A percentile compares a stretch with the other conserved stretches of the same genome.
phyloP scores from a whole-genome alignment of 2,113 vertebrate species.

The Poeciliopsis occidentalis region DNA sequence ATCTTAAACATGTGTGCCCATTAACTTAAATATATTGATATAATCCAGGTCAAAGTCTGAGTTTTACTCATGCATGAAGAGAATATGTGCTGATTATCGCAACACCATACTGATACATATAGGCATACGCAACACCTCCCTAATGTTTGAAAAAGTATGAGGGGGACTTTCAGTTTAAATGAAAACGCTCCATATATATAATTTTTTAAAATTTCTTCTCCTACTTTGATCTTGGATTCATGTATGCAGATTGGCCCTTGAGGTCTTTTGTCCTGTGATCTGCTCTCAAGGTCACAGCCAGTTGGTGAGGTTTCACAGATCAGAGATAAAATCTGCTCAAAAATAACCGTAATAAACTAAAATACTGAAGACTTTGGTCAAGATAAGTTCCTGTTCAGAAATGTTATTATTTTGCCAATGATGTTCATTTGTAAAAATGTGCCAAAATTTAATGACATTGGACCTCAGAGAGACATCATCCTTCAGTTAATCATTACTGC shows the following conservation, averaged over 20 bases:
- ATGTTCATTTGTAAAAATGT: not conserved
- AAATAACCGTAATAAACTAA: no score
- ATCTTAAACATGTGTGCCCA: no score
- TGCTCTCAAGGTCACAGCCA: constrained; percentile 1
- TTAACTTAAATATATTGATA: no score
- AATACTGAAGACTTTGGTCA: no score
- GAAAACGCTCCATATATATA: constrained; percentile 12
- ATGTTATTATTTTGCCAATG: not conserved
- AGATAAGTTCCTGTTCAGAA: no score
- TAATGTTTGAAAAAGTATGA: not conserved
- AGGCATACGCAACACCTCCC: not conserved
- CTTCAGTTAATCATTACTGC: not conserved
- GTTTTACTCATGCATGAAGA: no score
- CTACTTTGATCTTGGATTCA: constrained; percentile 43
- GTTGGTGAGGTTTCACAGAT: constrained; percentile 8
- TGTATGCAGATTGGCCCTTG: constrained; percentile 15
- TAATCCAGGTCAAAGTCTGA: no score
- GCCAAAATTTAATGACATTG: not conserved
- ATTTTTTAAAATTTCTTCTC: constrained; percentile 12
- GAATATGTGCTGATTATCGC: no score
- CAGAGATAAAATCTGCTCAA: not conserved
- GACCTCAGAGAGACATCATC: not conserved
- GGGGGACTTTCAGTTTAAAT: constrained; percentile 7
- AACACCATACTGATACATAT: no score
- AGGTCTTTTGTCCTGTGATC: constrained; percentile 14